These are phyloP conservation scores for Saguinus midas DNA, from an alignment of 2,113 vertebrate species.

Conservation along the genomic window DNA sequence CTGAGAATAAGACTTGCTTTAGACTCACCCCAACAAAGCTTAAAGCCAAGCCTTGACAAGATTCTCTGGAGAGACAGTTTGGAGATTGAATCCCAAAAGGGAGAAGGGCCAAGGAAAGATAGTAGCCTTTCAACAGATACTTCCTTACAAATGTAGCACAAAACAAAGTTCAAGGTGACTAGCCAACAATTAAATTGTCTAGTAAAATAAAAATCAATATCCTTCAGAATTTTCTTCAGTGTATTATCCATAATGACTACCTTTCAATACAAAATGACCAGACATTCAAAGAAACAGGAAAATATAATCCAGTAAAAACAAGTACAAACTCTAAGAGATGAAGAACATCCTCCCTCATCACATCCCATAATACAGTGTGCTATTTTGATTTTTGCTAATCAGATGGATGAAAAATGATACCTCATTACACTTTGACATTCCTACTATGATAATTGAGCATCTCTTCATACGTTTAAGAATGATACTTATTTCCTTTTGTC, in stretches of 20 bases:
- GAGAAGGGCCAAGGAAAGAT: neutral
- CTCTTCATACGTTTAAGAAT: constrained; percentile 23
- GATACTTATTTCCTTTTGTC: constrained; percentile 6
- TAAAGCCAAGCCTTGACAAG: neutral
- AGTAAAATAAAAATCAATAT: neutral
- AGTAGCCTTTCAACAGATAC: neutral
- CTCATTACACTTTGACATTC: neutral
- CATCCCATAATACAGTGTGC: neutral
- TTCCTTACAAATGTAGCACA: neutral
- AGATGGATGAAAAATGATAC: neutral
- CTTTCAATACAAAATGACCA: constrained; percentile 37
- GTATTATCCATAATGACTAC: neutral
- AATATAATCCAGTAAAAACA: neutral
- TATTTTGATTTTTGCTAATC: neutral
- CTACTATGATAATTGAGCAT: neutral
- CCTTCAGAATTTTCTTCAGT: neutral
- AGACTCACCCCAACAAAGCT: neutral
- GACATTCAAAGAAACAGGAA: neutral
- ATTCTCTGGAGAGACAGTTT: neutral
- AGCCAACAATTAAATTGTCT: neutral
- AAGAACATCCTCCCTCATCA: neutral
- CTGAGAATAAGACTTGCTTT: neutral
- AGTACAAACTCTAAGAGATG: neutral
- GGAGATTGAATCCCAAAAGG: neutral
- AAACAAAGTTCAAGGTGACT: constrained; percentile 11